Conservation (phyloP, 2,113 vertebrate genomes). For the Athene noctua region DNA sequence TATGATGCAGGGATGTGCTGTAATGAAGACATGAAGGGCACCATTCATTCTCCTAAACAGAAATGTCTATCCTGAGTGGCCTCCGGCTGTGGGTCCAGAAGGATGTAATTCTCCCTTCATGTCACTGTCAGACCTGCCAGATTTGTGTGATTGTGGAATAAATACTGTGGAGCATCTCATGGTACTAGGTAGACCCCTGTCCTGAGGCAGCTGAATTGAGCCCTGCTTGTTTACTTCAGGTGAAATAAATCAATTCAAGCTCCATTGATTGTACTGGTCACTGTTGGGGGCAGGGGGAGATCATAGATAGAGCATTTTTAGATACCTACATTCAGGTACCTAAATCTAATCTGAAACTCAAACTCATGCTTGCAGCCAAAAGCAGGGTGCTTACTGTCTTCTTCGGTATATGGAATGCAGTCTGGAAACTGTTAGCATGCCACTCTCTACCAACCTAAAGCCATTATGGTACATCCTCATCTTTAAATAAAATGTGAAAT, state of each 20-base stretch:
- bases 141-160: background rate
- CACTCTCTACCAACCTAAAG: background rate
- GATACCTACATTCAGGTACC: background rate
- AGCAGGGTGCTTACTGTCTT: background rate
- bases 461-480: background rate
- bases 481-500: background rate
- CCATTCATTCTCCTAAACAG: background rate
- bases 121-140: background rate
- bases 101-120: background rate
- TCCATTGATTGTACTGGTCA: background rate
- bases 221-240: background rate
- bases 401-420: background rate
- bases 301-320: background rate
- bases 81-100: constrained; percentile 23
- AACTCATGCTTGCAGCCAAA: background rate
- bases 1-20: background rate
- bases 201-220: background rate
- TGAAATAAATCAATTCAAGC: background rate
- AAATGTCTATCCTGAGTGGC: background rate
- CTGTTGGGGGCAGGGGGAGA: background rate
- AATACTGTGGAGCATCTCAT: background rate
- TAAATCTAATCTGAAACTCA: background rate
- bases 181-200: background rate
- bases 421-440: background rate
- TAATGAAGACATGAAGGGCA: background rate